phyloP scores from a whole-genome alignment of 2,888 invertebrate genomes.

The Autographa gamma region DNA sequence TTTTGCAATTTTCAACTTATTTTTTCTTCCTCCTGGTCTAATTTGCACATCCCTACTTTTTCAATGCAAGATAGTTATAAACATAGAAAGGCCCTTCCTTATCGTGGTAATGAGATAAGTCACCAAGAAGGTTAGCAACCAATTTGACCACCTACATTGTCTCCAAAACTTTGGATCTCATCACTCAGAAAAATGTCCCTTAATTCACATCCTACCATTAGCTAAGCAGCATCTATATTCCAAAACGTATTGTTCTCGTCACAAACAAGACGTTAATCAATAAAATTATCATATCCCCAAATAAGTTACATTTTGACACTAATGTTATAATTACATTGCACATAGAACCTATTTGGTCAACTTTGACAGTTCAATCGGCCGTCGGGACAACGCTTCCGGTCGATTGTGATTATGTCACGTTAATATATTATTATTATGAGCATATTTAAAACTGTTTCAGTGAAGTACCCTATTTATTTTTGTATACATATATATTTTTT shows the following conservation, averaged over 20 bases:
- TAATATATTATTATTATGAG: background rate
- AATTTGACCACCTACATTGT: too few relatives aligned
- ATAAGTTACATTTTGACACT: background rate
- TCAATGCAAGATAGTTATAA: too few relatives aligned
- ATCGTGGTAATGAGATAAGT: background rate
- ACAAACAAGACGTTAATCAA: slow-evolving; percentile 5
- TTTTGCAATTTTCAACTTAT: background rate
- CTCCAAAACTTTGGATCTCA: too few relatives aligned
- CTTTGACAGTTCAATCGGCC: slow-evolving; percentile 10
- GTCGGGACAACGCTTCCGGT: slow-evolving; percentile 51
- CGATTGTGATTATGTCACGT: background rate
- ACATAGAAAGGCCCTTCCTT: background rate
- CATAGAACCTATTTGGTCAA: slow-evolving; percentile 7
- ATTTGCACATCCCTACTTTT: background rate
- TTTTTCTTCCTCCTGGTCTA: background rate
- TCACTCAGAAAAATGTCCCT: too few relatives aligned
- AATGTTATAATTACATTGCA: background rate
- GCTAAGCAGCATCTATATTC: background rate
- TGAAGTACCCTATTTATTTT: too few relatives aligned
- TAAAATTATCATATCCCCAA: slow-evolving; percentile 3
- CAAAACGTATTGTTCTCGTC: background rate
- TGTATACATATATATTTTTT: too few relatives aligned
- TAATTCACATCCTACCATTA: too few relatives aligned
- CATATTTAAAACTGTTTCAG: background rate
- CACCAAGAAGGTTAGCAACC: background rate